Percentiles rank a stretch among this genome's conserved stretches.
Conservation (phyloP, 2,888 invertebrate species). For the Taphrorychus bicolor region DNA sequence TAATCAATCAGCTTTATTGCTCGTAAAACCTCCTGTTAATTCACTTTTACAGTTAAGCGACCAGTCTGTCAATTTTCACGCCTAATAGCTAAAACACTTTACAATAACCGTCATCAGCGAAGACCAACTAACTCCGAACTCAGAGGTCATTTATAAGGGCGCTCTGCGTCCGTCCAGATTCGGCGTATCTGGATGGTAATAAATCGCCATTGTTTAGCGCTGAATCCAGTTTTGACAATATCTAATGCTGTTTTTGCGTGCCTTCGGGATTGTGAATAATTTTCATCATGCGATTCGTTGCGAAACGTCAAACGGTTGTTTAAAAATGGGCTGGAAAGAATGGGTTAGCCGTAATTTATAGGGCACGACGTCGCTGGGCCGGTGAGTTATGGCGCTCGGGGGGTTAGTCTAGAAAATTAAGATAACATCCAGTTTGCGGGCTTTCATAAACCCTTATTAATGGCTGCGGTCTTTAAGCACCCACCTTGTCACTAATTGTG, state of each 20-base stretch:
- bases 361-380: slow-evolving; percentile 26
- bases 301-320: slow-evolving; percentile 39
- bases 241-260: slow-evolving; percentile 42
- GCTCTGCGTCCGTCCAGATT: slow-evolving; percentile 12
- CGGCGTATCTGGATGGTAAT: slow-evolving; percentile 31
- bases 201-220: slow-evolving; percentile 40
- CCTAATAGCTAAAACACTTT: slow-evolving; percentile 2
- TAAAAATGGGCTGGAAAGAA: slow-evolving; percentile 34
- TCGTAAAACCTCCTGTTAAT: background rate
- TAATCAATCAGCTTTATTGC: background rate
- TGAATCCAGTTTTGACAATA: slow-evolving; percentile 34
- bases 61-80: slow-evolving; percentile 1
- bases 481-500: slow-evolving; percentile 9
- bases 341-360: slow-evolving; percentile 39
- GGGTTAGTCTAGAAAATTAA: slow-evolving; percentile 36
- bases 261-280: slow-evolving; percentile 39
- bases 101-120: too few species aligned
- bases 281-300: slow-evolving; percentile 42
- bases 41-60: background rate
- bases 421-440: slow-evolving; percentile 32
- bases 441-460: slow-evolving; percentile 28
- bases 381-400: slow-evolving; percentile 33
- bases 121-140: background rate
- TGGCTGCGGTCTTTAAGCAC: slow-evolving; percentile 21
- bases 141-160: background rate